A percentile compares a stretch with the other conserved stretches of the same genome.
Evolutionary conservation across 2,888 invertebrate species (phyloP).

Genomic region (Abrostola triplasia): DNA sequence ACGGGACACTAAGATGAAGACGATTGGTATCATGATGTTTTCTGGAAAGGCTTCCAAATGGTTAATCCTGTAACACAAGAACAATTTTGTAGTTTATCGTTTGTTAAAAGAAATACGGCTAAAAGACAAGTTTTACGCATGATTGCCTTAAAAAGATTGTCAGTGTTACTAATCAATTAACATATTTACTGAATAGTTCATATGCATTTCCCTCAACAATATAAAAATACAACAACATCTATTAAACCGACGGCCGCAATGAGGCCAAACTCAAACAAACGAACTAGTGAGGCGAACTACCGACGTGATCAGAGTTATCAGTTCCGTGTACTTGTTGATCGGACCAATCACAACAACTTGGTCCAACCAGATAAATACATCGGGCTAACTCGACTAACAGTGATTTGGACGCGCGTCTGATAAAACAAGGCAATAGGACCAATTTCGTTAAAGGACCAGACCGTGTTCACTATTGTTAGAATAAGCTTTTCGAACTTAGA

Average conservation of each 20-base stretch:
- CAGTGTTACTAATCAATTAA: too few relatives aligned
- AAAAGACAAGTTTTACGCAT: too few relatives aligned
- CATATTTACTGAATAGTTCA: too few relatives aligned
- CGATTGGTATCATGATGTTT: not conserved
- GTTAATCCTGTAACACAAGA: slow-evolving; percentile 16
- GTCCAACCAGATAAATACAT: slow-evolving; percentile 12
- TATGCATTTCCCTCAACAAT: too few relatives aligned
- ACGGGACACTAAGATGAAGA: slow-evolving; percentile 15
- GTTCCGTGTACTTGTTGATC: slow-evolving; percentile 18
- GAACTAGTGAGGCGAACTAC: slow-evolving; percentile 10
- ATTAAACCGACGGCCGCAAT: slow-evolving; percentile 10
- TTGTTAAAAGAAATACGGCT: too few relatives aligned
- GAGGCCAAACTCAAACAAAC: slow-evolving; percentile 40
- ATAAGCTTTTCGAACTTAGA: not conserved
- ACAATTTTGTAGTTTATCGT: too few relatives aligned
- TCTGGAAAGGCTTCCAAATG: not conserved
- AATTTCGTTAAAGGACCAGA: not conserved
- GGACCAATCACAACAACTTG: slow-evolving; percentile 13
- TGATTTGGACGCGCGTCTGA: slow-evolving; percentile 5
- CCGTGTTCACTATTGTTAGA: not conserved
- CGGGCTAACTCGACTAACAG: slow-evolving; percentile 9
- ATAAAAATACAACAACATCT: too few relatives aligned
- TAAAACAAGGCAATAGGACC: not conserved
- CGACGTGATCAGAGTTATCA: slow-evolving; percentile 33
- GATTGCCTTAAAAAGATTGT: too few relatives aligned